Percentiles rank a stretch among this genome's conserved stretches.
These are phyloP conservation scores for Podotricha telesiphe DNA, from an alignment of 2,888 invertebrate species.

Conservation along the genomic window DNA sequence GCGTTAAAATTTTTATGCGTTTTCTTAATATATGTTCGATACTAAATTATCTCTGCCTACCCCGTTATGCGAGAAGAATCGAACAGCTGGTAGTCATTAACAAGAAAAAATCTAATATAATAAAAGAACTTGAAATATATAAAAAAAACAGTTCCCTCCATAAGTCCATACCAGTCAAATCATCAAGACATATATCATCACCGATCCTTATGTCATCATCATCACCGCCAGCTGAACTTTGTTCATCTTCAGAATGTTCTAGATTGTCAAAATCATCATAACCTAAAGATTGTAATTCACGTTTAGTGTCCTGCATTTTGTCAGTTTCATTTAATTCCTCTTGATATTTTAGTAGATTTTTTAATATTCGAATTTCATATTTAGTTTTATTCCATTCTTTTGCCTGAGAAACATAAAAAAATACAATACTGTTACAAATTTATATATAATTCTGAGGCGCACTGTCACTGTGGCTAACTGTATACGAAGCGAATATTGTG, in stretches of 20 bases:
- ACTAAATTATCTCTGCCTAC: too few relatives aligned
- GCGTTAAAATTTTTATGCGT: too few relatives aligned
- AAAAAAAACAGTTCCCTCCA: not conserved
- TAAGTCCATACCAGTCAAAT: slow-evolving; percentile 84
- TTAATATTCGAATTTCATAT: slow-evolving; percentile 85
- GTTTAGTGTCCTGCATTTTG: slow-evolving; percentile 79
- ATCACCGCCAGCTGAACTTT: slow-evolving; percentile 74
- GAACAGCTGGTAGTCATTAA: too few relatives aligned
- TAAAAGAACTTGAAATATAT: too few relatives aligned
- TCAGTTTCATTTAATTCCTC: slow-evolving; percentile 79
- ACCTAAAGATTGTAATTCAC: slow-evolving; percentile 75
- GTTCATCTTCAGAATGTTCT: slow-evolving; percentile 78
- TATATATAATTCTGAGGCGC: too few relatives aligned
- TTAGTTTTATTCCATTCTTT: slow-evolving; percentile 72
- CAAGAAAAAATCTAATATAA: too few relatives aligned
- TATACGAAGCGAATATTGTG: too few relatives aligned
- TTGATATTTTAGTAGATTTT: slow-evolving; percentile 81
- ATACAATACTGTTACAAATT: too few relatives aligned
- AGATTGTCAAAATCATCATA: slow-evolving; percentile 71
- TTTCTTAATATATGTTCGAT: too few relatives aligned
- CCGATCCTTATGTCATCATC: slow-evolving; percentile 87
- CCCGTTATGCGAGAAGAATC: too few relatives aligned
- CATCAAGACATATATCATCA: slow-evolving; percentile 88
- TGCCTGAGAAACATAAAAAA: slow-evolving; percentile 67
- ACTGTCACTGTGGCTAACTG: too few relatives aligned